Evolutionary conservation across 2,888 invertebrate genomes (phyloP), one percentile per base, ranked within the genome.

Genomic region (Eubasilissa splendida): DNA sequence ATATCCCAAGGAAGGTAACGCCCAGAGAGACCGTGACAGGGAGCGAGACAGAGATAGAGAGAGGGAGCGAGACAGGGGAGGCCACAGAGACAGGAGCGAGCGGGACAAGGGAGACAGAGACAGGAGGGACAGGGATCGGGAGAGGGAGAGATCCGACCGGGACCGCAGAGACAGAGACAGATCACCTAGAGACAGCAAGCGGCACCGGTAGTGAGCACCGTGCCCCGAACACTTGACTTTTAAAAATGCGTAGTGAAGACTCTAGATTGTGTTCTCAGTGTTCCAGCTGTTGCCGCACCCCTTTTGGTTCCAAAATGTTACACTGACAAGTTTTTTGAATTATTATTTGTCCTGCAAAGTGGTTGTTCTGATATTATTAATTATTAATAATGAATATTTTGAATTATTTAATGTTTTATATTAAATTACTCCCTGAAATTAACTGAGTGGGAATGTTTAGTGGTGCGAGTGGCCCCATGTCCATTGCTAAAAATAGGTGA

Each of bases 1-100:
- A 85, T 90, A 90, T 83, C 84, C 87, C 83, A 90, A 89, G 86
- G 90, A 91, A 80, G 77, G 83, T 65, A 84, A 85, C 70, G 50
- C n/a, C n/a, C 73, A 81, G 14, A 84, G 84, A 11, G 83, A 83
- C 10, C 82, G 84, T 31, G 60, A 79, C 31, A 82, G 84, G 11
- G 82, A 77, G 10, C 54, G 68, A 14, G 77, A 77, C 11, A 66
- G 53, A 84, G 84, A 11, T 8, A 80, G 84, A 5, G 84, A 84
- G 11, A 83, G 85, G 9, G 85, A 84, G 53, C 81, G 85, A 14
- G 85, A 85, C 31, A 84, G 85, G n/a, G 86, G 86, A 33, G 85
- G 85, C 68, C 85, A 86, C 4, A 86, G 86, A 2, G 83, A 85
- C 12, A 84, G 86, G 77, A 84, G 76, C 74, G 22, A 81, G 85